These are phyloP conservation scores for Crypturellus tataupa DNA, from an alignment of 2,797 vertebrate genomes.

Conservation along the genomic window DNA sequence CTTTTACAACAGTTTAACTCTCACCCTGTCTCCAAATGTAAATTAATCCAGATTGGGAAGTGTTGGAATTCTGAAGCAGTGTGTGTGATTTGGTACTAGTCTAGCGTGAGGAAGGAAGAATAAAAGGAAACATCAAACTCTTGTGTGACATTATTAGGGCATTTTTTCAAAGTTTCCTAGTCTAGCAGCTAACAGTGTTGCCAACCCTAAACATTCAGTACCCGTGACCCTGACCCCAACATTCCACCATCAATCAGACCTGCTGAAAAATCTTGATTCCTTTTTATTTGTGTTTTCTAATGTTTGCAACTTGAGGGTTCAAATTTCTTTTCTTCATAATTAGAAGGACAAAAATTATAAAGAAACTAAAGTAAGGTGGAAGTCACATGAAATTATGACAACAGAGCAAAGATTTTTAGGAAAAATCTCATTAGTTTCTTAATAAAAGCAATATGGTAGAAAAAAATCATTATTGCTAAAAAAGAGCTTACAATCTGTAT, in stretches of 20 bases:
- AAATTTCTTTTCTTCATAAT: neutral
- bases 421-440: neutral
- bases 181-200: neutral
- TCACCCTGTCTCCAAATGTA: constrained; percentile 68
- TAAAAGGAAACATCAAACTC: neutral
- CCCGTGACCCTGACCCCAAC: neutral
- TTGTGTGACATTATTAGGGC: neutral
- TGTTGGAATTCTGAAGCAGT: constrained; percentile 38
- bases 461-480: neutral
- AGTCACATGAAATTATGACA: neutral
- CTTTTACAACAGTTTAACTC: constrained; percentile 72
- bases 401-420: neutral
- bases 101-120: neutral
- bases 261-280: neutral
- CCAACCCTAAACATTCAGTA: neutral
- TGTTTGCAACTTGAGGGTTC: neutral
- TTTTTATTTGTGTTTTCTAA: neutral
- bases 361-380: neutral
- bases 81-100: constrained; percentile 27
- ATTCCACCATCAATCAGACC: neutral
- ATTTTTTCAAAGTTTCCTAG: neutral
- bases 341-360: neutral
- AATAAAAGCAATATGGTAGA: neutral
- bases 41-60: constrained; percentile 73
- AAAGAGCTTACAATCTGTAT: neutral